A percentile compares a stretch with the other conserved stretches of the same genome.
These are phyloP conservation scores for Lepetodrilus schrolli DNA, from an alignment of 2,888 invertebrate species.

Conservation along the genomic window DNA sequence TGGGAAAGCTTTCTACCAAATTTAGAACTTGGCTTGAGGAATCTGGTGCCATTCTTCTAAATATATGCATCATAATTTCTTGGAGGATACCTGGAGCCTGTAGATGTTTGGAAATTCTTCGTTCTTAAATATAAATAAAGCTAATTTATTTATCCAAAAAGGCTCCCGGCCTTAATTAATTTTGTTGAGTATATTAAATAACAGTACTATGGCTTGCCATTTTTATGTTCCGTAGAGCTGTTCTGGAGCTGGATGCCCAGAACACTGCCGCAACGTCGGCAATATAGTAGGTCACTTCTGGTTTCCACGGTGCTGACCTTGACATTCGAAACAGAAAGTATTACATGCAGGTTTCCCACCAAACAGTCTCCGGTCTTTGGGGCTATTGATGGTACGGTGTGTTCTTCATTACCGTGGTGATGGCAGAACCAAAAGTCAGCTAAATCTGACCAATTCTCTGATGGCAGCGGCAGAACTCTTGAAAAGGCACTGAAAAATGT, in stretches of 20 bases:
- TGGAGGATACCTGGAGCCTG: no score
- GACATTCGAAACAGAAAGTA: conserved; percentile 50
- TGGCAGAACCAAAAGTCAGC: conserved; percentile 71
- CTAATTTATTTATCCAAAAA: background rate
- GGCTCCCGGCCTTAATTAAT: background rate
- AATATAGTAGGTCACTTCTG: conserved; percentile 43
- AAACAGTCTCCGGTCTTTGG: conserved; percentile 54
- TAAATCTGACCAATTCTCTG: conserved; percentile 67
- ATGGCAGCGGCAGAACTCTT: conserved; percentile 64
- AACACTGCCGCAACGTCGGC: conserved; percentile 57
- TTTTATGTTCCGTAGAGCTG: no score
- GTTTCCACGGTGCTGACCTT: conserved; percentile 38
- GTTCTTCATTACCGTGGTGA: conserved; percentile 46
- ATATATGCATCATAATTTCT: background rate
- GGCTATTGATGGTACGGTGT: background rate
- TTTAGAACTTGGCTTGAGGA: no score
- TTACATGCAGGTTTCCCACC: conserved; percentile 59
- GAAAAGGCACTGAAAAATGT: conserved; percentile 58
- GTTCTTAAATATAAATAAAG: no score
- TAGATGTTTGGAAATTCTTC: no score
- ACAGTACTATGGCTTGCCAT: background rate
- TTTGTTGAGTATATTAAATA: background rate
- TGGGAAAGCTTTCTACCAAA: no score
- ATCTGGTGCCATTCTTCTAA: no score
- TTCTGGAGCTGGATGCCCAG: conserved; percentile 40